Evolutionary conservation across 2,797 vertebrate genomes (phyloP).

Genomic region (Microchirus variegatus): DNA sequence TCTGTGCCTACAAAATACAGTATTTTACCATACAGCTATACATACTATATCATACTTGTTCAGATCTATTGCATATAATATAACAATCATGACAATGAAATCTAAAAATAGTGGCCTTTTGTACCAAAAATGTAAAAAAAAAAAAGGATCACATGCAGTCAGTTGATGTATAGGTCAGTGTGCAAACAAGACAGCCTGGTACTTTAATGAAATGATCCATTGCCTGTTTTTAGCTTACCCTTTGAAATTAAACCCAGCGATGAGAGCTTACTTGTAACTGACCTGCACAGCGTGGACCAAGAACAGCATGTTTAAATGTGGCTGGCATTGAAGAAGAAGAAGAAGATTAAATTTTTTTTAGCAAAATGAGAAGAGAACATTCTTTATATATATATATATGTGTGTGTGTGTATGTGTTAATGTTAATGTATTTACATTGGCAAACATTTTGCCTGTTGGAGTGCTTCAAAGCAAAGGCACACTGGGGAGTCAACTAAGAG

Average conservation of each 20-base stretch:
- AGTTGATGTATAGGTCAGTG: constrained; percentile 17
- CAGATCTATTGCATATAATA: background rate
- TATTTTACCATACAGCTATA: no score
- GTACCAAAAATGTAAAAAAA: constrained; percentile 16
- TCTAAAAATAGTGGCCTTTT: background rate
- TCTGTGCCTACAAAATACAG: no score
- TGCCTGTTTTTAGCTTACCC: constrained; percentile 40
- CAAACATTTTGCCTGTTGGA: no score
- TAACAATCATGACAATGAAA: constrained; percentile 1
- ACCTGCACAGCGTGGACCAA: constrained; percentile 27
- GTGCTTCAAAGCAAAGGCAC: no score
- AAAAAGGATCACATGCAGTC: constrained; percentile 3
- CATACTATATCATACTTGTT: no score
- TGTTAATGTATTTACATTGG: no score
- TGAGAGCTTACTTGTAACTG: constrained; percentile 31
- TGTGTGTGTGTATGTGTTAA: no score
- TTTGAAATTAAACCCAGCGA: constrained; percentile 48
- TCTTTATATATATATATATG: background rate
- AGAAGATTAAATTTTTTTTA: constrained; percentile 36
- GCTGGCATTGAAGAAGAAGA: constrained; percentile 17
- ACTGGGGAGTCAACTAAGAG: no score
- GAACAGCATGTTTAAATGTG: constrained; percentile 37
- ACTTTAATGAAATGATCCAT: constrained; percentile 41
- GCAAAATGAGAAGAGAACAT: constrained; percentile 5
- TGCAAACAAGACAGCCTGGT: constrained; percentile 24